Evolutionary conservation across 2,113 vertebrate species (phyloP).

Genomic region (Rhizomys pruinosus): DNA sequence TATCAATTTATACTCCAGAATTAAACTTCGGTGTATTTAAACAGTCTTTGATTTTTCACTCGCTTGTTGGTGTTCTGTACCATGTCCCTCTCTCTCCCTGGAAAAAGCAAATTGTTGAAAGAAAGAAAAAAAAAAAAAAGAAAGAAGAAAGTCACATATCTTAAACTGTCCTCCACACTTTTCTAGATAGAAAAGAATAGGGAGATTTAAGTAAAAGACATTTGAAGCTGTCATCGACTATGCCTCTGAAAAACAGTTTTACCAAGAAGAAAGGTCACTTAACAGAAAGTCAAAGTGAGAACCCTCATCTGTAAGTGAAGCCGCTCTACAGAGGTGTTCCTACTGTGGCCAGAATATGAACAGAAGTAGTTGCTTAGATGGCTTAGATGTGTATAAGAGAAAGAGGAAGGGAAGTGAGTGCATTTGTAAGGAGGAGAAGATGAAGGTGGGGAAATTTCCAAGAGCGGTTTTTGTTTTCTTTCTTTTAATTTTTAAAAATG

Average conservation of each 20-base stretch:
- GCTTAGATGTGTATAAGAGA: background rate
- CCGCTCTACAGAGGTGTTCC: background rate
- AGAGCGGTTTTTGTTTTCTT: background rate
- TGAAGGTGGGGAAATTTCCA: background rate
- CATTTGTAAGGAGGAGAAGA: background rate
- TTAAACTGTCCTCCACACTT: background rate
- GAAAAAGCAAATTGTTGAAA: background rate
- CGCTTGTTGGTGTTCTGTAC: background rate
- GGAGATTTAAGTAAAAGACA: background rate
- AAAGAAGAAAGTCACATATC: background rate
- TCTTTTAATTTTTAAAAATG: background rate
- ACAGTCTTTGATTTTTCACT: background rate
- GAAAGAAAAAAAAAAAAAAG: conserved; percentile 15
- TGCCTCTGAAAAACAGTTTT: background rate
- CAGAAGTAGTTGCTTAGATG: background rate
- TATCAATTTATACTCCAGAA: background rate
- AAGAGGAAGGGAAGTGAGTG: background rate
- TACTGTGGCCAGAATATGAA: background rate
- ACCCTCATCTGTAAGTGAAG: conserved; percentile 37
- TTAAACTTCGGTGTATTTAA: background rate
- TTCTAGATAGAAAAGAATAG: background rate
- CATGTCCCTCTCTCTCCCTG: background rate
- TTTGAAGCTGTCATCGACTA: background rate
- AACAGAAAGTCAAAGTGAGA: conserved; percentile 41
- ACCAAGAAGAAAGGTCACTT: background rate